Evolutionary conservation across 1,140 invertebrate species (phyloP).

Genomic region (Megalopta genalis): DNA sequence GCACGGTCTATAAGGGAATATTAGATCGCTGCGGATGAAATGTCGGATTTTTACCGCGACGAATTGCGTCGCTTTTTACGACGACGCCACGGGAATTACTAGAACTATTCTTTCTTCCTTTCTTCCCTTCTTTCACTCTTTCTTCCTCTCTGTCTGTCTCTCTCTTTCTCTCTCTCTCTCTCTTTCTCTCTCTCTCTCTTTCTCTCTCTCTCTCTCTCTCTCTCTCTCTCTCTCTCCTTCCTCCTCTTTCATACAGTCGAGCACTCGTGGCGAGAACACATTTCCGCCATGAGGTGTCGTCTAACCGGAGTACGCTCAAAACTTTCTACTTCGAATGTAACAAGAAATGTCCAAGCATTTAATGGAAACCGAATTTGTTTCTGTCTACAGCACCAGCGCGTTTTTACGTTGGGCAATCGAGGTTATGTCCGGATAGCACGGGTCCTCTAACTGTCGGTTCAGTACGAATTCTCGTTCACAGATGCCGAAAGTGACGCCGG

Average conservation of each 20-base stretch:
- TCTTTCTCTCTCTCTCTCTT: neutral
- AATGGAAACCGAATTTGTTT: neutral
- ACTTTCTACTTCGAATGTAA: neutral
- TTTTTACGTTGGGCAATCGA: too few relatives aligned
- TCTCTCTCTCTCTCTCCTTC: neutral
- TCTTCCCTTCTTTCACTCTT: neutral
- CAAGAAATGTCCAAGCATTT: neutral
- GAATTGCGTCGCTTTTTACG: constrained; percentile 7
- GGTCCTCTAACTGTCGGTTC: too few relatives aligned
- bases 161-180: neutral
- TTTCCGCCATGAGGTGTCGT: neutral
- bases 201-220: neutral
- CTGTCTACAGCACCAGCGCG: neutral
- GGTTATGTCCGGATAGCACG: too few relatives aligned
- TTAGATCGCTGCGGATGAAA: constrained; percentile 41
- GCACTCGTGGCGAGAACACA: neutral
- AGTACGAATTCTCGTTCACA: too few relatives aligned
- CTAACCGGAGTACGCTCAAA: neutral
- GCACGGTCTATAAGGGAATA: constrained; percentile 42
- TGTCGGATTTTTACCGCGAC: constrained; percentile 27
- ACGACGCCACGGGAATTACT: constrained; percentile 19
- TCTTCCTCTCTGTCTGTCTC: too few relatives aligned
- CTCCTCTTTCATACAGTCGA: neutral
- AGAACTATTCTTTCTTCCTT: neutral
- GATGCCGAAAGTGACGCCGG: too few relatives aligned